A percentile compares a stretch with the other conserved stretches of the same genome.
These are phyloP conservation scores for Rhegmatorhina hoffmannsi DNA, from an alignment of 2,113 vertebrate species.

Conservation along the genomic window DNA sequence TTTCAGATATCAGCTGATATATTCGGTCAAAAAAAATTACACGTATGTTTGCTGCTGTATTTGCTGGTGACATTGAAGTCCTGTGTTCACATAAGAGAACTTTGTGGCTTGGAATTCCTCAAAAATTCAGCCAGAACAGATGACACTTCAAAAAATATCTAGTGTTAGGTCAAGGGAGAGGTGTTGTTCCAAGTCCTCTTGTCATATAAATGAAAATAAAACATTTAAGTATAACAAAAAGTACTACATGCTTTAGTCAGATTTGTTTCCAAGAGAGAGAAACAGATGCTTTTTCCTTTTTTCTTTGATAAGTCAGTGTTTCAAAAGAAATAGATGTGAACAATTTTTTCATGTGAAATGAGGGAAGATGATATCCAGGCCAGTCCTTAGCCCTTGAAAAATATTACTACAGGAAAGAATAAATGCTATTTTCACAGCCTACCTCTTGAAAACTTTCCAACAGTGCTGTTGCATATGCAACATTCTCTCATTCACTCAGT, in stretches of 20 bases:
- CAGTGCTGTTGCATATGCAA: neutral
- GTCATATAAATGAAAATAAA: neutral
- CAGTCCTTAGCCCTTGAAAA: neutral
- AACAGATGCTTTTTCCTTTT: neutral
- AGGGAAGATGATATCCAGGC: neutral
- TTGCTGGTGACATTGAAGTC: neutral
- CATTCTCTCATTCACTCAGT: neutral
- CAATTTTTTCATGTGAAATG: neutral
- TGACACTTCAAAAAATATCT: neutral
- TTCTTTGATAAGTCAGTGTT: neutral
- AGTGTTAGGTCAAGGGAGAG: neutral
- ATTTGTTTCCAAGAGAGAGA: conserved; percentile 2
- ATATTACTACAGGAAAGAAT: neutral
- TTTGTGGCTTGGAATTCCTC: neutral
- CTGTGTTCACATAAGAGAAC: neutral
- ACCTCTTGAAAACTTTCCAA: neutral
- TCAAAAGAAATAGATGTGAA: neutral
- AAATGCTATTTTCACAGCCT: neutral
- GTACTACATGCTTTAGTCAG: neutral
- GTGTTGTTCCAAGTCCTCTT: neutral
- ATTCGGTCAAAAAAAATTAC: neutral
- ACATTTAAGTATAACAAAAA: neutral
- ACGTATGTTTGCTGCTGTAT: neutral
- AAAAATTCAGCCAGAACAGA: neutral
- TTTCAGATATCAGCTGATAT: neutral